A percentile compares a stretch with the other conserved stretches of the same genome.
phyloP scores from a whole-genome alignment of 2,113 vertebrate genomes.

The Onychostoma macrolepis region DNA sequence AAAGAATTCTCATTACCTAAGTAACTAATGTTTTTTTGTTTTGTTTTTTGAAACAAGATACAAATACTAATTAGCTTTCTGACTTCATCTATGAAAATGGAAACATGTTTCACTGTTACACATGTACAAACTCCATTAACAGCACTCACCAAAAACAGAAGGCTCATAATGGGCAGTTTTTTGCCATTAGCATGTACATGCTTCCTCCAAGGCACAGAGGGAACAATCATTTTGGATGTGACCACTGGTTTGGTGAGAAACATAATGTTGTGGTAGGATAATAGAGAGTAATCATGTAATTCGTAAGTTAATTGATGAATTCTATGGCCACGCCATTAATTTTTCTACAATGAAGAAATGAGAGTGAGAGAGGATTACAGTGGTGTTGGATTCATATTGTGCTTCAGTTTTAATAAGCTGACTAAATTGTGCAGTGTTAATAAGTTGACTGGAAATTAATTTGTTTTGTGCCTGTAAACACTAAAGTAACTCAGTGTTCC shows the following conservation, averaged over 20 bases:
- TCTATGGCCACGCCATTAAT: background rate
- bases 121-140: conserved; percentile 3
- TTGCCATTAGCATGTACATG: background rate
- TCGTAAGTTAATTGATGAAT: background rate
- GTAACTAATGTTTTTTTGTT: background rate
- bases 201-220: background rate
- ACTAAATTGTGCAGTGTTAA: background rate
- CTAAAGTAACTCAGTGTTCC: background rate
- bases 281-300: background rate
- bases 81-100: background rate
- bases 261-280: conserved; percentile 3
- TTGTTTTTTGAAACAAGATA: background rate
- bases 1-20: no score
- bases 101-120: background rate
- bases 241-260: background rate
- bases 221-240: background rate
- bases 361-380: background rate
- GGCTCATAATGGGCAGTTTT: background rate
- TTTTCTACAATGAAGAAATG: background rate
- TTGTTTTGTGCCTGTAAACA: background rate
- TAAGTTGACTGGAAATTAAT: background rate
- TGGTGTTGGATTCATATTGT: background rate
- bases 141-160: background rate
- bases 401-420: background rate
- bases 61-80: background rate